Evolutionary conservation across 2,797 vertebrate species (phyloP).

Genomic region (Taenioides sp.): DNA sequence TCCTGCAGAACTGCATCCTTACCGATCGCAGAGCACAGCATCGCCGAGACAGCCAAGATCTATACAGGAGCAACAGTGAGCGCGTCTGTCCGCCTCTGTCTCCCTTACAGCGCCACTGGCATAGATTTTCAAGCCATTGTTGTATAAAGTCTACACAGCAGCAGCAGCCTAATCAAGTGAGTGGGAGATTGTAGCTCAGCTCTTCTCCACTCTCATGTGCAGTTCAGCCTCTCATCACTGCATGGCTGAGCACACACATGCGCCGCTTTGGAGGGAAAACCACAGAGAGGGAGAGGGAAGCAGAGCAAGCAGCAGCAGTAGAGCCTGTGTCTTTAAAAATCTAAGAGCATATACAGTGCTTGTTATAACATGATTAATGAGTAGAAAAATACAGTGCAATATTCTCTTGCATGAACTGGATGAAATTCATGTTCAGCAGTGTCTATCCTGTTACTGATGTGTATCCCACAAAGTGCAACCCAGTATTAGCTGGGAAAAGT

Average conservation of each 20-base stretch:
- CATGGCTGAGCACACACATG: constrained; percentile 37
- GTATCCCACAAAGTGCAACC: too few relatives aligned
- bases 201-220: constrained; percentile 33
- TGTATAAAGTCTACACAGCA: constrained; percentile 61
- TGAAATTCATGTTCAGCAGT: neutral
- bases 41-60: constrained; percentile 60
- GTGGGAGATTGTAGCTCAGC: constrained; percentile 29
- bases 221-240: constrained; percentile 42
- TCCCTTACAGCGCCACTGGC: constrained; percentile 50
- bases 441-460: too few relatives aligned
- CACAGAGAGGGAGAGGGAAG: constrained; percentile 38
- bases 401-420: neutral
- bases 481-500: too few relatives aligned
- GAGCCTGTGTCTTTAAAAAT: constrained; percentile 66
- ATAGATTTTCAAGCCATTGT: constrained; percentile 63
- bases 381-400: neutral
- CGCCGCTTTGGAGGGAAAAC: constrained; percentile 52
- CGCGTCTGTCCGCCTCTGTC: constrained; percentile 48
- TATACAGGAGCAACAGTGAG: constrained; percentile 56
- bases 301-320: constrained; percentile 31
- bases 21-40: constrained; percentile 66
- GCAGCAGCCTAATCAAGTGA: constrained; percentile 32
- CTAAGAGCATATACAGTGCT: constrained; percentile 24
- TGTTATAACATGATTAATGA: constrained; percentile 16
- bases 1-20: constrained; percentile 82